These are phyloP conservation scores for Stegastes partitus DNA, from an alignment of 2,113 vertebrate species.

Conservation along the genomic window DNA sequence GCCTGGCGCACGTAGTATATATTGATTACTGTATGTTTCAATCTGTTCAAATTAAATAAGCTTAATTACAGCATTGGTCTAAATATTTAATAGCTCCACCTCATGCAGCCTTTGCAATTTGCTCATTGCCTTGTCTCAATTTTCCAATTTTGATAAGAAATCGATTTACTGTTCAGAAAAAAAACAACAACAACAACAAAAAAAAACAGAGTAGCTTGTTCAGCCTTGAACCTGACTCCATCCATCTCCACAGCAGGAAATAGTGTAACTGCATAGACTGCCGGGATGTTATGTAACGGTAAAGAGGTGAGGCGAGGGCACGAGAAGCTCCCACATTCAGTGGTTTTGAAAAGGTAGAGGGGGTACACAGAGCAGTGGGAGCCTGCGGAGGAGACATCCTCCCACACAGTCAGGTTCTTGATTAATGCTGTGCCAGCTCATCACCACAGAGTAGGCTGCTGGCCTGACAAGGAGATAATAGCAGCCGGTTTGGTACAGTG, in stretches of 20 bases:
- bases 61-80: too few relatives aligned
- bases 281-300: slow-evolving; percentile 57
- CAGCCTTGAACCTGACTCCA: slow-evolving; percentile 10
- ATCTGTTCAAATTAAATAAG: too few relatives aligned
- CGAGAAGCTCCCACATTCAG: slow-evolving; percentile 51
- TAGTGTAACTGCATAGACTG: background rate
- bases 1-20: too few relatives aligned
- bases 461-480: slow-evolving; percentile 69
- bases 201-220: too few relatives aligned
- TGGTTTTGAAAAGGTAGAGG: slow-evolving; percentile 48
- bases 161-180: too few relatives aligned
- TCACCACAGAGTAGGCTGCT: slow-evolving; percentile 58
- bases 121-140: too few relatives aligned
- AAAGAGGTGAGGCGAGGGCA: slow-evolving; percentile 34
- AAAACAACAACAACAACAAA: too few relatives aligned
- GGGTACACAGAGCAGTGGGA: slow-evolving; percentile 25
- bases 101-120: too few relatives aligned
- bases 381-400: slow-evolving; percentile 67
- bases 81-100: too few relatives aligned
- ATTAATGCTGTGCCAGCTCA: slow-evolving; percentile 73
- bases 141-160: too few relatives aligned
- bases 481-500: slow-evolving; percentile 42
- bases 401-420: slow-evolving; percentile 61
- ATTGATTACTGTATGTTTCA: too few relatives aligned
- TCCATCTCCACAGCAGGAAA: slow-evolving; percentile 16